A percentile compares a stretch with the other conserved stretches of the same genome.
These are phyloP conservation scores for Plebejus melissa DNA, from an alignment of 2,888 invertebrate genomes.

Conservation along the genomic window DNA sequence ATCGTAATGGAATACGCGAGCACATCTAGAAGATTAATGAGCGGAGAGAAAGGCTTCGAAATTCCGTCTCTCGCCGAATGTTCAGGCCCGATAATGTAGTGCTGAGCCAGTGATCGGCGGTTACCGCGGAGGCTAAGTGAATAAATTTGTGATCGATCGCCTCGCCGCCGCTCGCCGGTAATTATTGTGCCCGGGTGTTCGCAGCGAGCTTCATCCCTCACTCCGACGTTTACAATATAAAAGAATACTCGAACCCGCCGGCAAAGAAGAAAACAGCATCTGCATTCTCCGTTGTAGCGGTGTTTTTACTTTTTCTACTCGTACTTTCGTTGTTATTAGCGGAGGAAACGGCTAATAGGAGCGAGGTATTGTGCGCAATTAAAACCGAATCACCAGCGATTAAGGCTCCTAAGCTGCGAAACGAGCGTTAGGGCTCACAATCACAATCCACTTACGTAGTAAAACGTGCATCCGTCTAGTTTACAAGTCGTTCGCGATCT, in stretches of 20 bases:
- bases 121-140: neutral
- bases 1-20: slow-evolving; percentile 2
- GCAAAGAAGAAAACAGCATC: neutral
- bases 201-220: neutral
- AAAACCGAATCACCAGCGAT: neutral
- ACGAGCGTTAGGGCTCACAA: neutral
- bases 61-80: neutral
- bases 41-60: neutral
- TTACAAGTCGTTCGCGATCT: neutral
- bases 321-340: neutral
- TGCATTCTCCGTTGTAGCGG: neutral
- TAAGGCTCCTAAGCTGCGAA: neutral
- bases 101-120: neutral
- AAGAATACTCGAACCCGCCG: neutral
- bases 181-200: neutral
- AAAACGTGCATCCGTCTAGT: slow-evolving; percentile 11
- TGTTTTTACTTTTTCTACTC: neutral
- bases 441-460: neutral
- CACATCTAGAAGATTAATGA: slow-evolving; percentile 10
- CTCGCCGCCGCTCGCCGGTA: neutral
- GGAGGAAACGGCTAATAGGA: neutral
- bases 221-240: neutral
- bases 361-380: neutral
- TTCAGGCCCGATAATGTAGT: neutral
- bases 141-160: slow-evolving; percentile 8